These are phyloP conservation scores for Gorsachius magnificus DNA, from an alignment of 2,797 vertebrate species.

Conservation along the genomic window DNA sequence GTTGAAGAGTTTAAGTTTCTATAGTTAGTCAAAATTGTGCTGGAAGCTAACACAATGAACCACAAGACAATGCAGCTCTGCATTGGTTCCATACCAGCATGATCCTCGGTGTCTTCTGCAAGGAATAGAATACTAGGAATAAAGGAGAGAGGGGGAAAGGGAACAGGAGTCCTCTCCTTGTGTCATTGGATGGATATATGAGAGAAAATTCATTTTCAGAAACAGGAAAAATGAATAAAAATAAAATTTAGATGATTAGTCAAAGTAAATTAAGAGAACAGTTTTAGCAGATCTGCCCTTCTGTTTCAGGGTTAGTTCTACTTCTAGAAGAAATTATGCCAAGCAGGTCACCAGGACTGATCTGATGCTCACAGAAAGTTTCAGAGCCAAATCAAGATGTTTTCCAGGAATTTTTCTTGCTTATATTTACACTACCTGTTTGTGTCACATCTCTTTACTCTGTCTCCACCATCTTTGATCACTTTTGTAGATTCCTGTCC, in stretches of 20 bases:
- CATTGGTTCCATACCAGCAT: not conserved
- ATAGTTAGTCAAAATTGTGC: not conserved
- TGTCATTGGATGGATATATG: not conserved
- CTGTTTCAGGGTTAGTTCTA: not conserved
- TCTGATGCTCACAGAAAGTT: not conserved
- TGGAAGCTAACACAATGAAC: not conserved
- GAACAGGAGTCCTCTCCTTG: not conserved
- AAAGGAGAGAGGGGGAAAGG: not conserved
- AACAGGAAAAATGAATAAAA: not conserved
- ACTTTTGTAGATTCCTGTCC: not conserved
- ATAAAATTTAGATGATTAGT: not conserved
- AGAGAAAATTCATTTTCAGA: not conserved
- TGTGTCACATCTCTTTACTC: not conserved
- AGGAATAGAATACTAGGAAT: not conserved
- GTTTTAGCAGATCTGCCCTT: not conserved
- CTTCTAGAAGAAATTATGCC: not conserved
- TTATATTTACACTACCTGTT: not conserved
- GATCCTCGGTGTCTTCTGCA: not conserved
- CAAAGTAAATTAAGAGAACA: not conserved
- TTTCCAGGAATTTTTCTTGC: not conserved
- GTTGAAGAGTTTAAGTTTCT: not conserved
- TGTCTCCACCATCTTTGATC: not conserved
- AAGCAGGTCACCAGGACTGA: not conserved
- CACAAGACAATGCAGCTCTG: not conserved
- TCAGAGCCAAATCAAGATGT: not conserved